phyloP scores from a whole-genome alignment of 2,888 invertebrate species.

The Capitulum mitella region DNA sequence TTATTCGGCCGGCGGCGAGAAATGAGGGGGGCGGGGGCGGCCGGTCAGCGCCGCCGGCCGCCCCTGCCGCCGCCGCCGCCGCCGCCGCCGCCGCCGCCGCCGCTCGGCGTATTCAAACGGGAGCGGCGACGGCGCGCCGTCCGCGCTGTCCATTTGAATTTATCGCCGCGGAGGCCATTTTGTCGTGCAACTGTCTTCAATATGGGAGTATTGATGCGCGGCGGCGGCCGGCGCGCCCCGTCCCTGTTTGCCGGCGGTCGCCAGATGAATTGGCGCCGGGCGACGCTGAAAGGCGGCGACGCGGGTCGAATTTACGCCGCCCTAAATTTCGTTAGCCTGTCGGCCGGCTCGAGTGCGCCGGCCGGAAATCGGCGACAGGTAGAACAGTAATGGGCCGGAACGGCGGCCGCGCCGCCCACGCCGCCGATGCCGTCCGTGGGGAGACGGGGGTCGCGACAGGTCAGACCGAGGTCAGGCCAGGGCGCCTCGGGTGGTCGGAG shows the following conservation, averaged over 20 bases:
- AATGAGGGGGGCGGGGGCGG: neutral
- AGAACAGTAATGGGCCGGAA: neutral
- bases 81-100: neutral
- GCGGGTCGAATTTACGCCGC: constrained; percentile 6
- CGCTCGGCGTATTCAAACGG: neutral
- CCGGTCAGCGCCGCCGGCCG: too few species aligned
- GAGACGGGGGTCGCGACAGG: too few species aligned
- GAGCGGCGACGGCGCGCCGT: neutral
- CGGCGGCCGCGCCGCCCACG: neutral
- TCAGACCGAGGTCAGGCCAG: too few species aligned
- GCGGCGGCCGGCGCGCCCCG: neutral
- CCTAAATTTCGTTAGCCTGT: constrained; percentile 24
- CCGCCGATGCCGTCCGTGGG: too few species aligned
- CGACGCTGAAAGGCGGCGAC: neutral
- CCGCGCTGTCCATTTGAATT: constrained; percentile 2
- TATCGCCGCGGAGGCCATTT: neutral
- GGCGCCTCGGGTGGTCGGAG: too few species aligned
- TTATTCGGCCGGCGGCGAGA: neutral
- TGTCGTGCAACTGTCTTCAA: neutral
- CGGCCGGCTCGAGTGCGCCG: neutral
- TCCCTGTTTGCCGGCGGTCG: neutral
- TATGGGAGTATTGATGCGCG: constrained; percentile 12
- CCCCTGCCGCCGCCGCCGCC: too few species aligned
- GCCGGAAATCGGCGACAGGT: constrained; percentile 15
- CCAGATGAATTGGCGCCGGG: neutral